phyloP scores from a whole-genome alignment of 2,888 invertebrate species.

The Euspilapteryx auroguttella region DNA sequence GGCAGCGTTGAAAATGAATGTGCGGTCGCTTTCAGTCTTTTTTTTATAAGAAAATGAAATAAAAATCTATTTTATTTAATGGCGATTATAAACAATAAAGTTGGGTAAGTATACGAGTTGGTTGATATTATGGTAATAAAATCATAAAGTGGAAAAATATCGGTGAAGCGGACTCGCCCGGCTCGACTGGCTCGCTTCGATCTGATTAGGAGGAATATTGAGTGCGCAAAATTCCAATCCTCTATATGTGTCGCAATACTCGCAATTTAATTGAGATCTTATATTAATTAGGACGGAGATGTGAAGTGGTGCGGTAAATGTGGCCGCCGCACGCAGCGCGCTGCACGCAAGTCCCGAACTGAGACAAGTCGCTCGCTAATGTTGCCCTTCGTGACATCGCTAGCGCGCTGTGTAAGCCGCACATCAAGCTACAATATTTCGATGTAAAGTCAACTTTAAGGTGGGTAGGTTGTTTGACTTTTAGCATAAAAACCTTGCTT shows the following conservation, averaged over 20 bases:
- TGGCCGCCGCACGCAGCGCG: slow-evolving; percentile 50
- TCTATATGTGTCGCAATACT: slow-evolving; percentile 55
- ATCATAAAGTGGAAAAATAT: slow-evolving; percentile 3
- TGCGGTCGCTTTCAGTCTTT: slow-evolving; percentile 17
- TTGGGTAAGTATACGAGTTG: slow-evolving; percentile 4
- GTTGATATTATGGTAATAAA: slow-evolving; percentile 4
- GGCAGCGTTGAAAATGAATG: slow-evolving; percentile 34
- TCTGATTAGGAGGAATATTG: slow-evolving; percentile 35
- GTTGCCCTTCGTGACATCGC: no score
- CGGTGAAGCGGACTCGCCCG: no score
- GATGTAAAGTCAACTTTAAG: no score
- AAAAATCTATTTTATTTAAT: slow-evolving; percentile 3
- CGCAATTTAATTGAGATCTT: slow-evolving; percentile 61
- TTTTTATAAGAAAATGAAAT: no score
- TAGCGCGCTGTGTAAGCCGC: no score
- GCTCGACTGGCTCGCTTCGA: no score
- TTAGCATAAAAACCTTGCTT: no score
- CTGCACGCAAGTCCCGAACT: slow-evolving; percentile 31
- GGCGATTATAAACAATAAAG: slow-evolving; percentile 5
- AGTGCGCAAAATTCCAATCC: slow-evolving; percentile 41
- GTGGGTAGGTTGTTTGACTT: no score
- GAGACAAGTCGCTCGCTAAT: no score
- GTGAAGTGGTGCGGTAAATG: slow-evolving; percentile 44
- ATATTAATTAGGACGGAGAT: slow-evolving; percentile 58
- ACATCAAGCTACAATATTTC: no score